Evolutionary conservation across 2,113 vertebrate species (phyloP).

Genomic region (Sclerurus mexicanus): DNA sequence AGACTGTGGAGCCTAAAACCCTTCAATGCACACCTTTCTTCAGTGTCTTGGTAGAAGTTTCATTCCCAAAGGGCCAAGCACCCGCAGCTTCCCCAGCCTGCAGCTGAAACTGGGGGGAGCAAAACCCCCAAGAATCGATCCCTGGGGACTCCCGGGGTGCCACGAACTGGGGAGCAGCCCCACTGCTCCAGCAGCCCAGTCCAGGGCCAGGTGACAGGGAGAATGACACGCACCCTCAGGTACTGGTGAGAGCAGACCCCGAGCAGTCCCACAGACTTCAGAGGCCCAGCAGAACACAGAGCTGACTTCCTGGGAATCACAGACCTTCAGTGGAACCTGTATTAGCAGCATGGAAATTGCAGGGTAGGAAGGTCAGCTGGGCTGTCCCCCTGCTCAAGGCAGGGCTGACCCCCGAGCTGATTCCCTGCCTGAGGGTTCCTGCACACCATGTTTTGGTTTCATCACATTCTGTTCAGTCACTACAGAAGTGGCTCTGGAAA

Average conservation of each 20-base stretch:
- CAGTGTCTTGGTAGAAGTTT: not conserved
- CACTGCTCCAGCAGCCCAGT: too few species aligned
- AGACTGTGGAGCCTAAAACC: not conserved
- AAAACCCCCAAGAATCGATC: not conserved
- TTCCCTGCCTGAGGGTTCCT: not conserved
- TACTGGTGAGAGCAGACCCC: not conserved
- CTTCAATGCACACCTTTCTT: not conserved
- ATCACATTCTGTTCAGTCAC: not conserved
- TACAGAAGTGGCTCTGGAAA: not conserved
- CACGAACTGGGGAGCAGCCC: not conserved
- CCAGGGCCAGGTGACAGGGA: not conserved
- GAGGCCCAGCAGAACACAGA: not conserved
- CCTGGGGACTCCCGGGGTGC: too few species aligned
- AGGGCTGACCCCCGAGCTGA: not conserved
- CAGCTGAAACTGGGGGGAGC: not conserved
- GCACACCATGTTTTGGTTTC: not conserved
- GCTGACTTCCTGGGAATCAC: not conserved
- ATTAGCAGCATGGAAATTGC: not conserved
- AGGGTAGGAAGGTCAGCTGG: not conserved
- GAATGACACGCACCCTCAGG: fast-evolving
- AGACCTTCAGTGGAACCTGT: not conserved
- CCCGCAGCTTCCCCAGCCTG: not conserved
- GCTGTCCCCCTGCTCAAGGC: not conserved
- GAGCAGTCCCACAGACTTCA: not conserved
- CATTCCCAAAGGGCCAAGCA: not conserved